Evolutionary conservation across 1,140 invertebrate genomes (phyloP).

Genomic region (Tyrophagus putrescentiae): DNA sequence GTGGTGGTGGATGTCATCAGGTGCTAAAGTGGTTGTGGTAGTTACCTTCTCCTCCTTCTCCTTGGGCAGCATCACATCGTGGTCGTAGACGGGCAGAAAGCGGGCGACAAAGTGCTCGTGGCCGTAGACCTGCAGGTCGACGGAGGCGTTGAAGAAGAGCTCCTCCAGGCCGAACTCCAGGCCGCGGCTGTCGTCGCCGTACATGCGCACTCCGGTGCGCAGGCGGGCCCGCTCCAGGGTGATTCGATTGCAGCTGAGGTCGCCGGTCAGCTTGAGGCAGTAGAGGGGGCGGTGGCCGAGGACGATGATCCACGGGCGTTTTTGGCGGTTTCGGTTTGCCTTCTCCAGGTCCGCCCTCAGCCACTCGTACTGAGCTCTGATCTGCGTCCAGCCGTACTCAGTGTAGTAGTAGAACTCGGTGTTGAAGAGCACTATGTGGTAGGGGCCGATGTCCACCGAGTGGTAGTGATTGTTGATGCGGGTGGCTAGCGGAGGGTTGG

Average conservation of each 20-base stretch:
- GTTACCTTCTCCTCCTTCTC: conserved; percentile 53
- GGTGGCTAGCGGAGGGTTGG: conserved; percentile 35
- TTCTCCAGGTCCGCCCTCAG: conserved; percentile 57
- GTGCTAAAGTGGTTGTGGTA: too few relatives aligned
- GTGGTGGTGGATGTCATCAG: too few relatives aligned
- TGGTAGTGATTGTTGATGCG: conserved; percentile 27
- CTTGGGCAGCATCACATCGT: too few relatives aligned
- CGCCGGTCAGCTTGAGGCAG: conserved; percentile 49
- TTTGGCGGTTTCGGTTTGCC: conserved; percentile 44
- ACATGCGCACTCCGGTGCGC: not conserved
- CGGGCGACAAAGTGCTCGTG: conserved; percentile 93
- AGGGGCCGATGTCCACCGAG: conserved; percentile 58
- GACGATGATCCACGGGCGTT: conserved; percentile 79
- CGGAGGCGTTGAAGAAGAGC: conserved; percentile 58
- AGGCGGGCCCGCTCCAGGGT: not conserved
- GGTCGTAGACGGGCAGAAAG: conserved; percentile 79
- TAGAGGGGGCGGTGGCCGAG: conserved; percentile 94
- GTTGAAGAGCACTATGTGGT: conserved; percentile 76
- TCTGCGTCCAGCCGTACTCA: conserved; percentile 60
- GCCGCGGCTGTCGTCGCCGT: conserved; percentile 24
- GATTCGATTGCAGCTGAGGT: not conserved
- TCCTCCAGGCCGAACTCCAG: conserved; percentile 52
- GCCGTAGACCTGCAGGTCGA: conserved; percentile 83
- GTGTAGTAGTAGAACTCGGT: conserved; percentile 82
- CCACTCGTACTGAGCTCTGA: conserved; percentile 77